Evolutionary conservation across 2,797 vertebrate genomes (phyloP).

Genomic region (Chaetodon trifasciatus): DNA sequence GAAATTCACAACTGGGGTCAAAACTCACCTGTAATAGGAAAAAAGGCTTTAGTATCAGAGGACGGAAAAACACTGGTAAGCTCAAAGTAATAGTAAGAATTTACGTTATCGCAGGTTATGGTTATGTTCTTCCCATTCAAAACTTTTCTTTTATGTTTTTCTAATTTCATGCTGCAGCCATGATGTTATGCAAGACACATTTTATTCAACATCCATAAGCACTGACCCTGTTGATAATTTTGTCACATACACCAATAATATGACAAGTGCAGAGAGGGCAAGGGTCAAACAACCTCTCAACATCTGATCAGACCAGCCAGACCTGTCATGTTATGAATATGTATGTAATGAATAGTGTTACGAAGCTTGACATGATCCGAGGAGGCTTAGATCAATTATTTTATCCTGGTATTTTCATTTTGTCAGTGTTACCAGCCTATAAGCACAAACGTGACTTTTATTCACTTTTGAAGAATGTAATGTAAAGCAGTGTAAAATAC

Average conservation of each 20-base stretch:
- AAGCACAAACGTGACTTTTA: not conserved
- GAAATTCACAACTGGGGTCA: not conserved
- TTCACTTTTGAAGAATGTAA: not conserved
- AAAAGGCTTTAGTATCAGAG: not conserved
- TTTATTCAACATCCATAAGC: conserved; percentile 4
- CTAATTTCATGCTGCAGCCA: not conserved
- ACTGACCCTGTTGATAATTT: conserved; percentile 9
- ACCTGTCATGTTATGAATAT: not conserved
- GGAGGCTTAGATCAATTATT: not conserved
- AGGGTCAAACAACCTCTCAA: not conserved
- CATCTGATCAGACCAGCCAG: not conserved
- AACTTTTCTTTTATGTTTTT: not conserved
- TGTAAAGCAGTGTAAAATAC: not conserved
- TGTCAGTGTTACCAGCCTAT: not conserved
- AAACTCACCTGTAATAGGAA: not conserved
- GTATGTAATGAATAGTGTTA: not conserved
- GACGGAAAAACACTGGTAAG: not conserved
- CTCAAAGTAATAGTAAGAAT: not conserved
- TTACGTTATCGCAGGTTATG: not conserved
- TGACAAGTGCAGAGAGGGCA: not conserved
- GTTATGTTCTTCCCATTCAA: not conserved
- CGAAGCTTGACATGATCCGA: not conserved
- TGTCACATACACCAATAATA: conserved; percentile 1
- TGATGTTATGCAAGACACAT: not conserved
- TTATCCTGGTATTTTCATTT: not conserved